A percentile compares a stretch with the other conserved stretches of the same genome.
Evolutionary conservation across 2,888 invertebrate species (phyloP).

Genomic region (Parnassius smintheus): DNA sequence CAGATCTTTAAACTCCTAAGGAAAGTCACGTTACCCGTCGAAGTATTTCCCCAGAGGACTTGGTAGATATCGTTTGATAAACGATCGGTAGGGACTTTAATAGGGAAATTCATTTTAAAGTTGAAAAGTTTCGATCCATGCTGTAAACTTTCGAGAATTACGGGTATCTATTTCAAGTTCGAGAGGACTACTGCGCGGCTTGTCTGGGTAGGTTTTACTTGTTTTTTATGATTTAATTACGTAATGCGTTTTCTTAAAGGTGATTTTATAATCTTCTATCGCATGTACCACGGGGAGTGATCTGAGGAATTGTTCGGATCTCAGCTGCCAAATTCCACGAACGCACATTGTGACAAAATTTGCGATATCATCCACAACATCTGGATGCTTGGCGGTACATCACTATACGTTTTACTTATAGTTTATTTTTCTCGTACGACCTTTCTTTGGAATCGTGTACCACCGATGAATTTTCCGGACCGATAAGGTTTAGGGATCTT

Average conservation of each 20-base stretch:
- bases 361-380: too few species aligned
- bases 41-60: constrained; percentile 10
- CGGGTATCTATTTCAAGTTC: not conserved
- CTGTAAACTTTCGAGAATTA: not conserved
- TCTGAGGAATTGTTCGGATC: too few species aligned
- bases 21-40: not conserved
- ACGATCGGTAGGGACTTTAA: constrained; percentile 9
- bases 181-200: not conserved
- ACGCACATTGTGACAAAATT: too few species aligned
- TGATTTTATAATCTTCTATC: too few species aligned
- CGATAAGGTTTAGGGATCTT: too few species aligned
- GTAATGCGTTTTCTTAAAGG: not conserved
- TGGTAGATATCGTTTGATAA: constrained; percentile 10
- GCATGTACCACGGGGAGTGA: too few species aligned
- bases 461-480: too few species aligned
- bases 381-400: too few species aligned
- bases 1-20: not conserved
- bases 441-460: too few species aligned
- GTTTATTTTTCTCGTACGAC: too few species aligned
- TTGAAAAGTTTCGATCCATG: constrained; percentile 2
- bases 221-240: not conserved
- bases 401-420: too few species aligned
- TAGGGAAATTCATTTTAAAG: constrained; percentile 2
- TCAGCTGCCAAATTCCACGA: too few species aligned
- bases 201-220: not conserved